Base-by-base conservation (phyloP, 2,113 vertebrate genomes). In the Podarcis raffonei region DNA sequence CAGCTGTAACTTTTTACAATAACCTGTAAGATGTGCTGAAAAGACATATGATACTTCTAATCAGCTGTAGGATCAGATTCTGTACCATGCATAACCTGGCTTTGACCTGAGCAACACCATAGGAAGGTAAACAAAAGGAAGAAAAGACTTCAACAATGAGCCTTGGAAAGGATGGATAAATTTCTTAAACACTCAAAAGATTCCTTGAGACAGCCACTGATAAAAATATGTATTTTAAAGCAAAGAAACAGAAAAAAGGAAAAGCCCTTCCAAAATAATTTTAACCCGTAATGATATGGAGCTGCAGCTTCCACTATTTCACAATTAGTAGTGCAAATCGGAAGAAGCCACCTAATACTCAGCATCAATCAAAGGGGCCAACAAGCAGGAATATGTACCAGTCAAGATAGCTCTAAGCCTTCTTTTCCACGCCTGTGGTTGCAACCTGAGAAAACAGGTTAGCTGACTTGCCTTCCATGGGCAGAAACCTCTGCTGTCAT, bases 81-180 rank as follows among this genome's bases (percentile, higher is more conserved):
- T 35, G 1, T 65, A 35, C 30, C 3, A 8, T 53, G 20, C 81
- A 4, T 35, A 87, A 81, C 4, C 1, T 37, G 20, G 59, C 75
- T 7, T 72, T 65, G 74, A 91, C 71, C 7, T 75, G 37, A 78
- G 81, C 9, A 89, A 23, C 2, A 87, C 9, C 9, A 20, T 4
- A 2, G 42, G 87, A 89, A 2, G 7, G 48, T 30, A 35, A 59
- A 76, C 22, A 85, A 84, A 72, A 72, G 42, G 59, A 85, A 74
- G 59, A 8, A 39, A 6, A 74, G 18, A 81, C 69, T 62, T 42
- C 39, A 18, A 57, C 15, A 18, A 71, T 9, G n/a, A 12, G 4
- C 87, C 20, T 20, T 27, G 25, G 68, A 76, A 62, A 91, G 84
- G 77, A 92, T 62, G 32, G 6, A 82, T 81, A 4, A 48, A 53